Conservation (phyloP, 2,797 vertebrate species). For the Gila robusta region DNA sequence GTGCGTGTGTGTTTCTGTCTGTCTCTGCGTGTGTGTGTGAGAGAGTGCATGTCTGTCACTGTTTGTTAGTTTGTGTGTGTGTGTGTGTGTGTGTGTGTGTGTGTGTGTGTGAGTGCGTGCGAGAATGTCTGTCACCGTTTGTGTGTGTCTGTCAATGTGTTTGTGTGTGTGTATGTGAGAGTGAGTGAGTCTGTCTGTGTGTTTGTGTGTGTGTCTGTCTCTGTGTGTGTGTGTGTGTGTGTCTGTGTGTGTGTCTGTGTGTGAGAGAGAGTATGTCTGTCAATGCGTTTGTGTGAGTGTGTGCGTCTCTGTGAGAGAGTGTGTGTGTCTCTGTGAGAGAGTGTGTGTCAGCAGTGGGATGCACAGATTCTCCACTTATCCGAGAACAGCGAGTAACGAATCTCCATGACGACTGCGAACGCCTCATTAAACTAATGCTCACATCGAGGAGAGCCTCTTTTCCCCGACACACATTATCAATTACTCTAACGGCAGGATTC, state of each 20-base stretch:
- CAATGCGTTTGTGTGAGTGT: not conserved
- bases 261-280: too few relatives aligned
- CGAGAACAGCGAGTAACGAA: constrained; percentile 9
- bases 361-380: constrained; percentile 16
- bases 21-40: accelerated
- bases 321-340: not conserved
- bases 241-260: too few relatives aligned
- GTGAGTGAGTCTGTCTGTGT: too few relatives aligned
- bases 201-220: too few relatives aligned
- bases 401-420: constrained; percentile 59
- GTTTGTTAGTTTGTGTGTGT: not conserved
- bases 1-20: not conserved
- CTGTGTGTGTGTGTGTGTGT: too few relatives aligned
- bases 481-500: constrained; percentile 35
- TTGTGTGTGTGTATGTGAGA: not conserved
- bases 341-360: constrained; percentile 33
- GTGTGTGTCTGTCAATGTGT: not conserved
- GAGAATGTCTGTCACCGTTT: not conserved
- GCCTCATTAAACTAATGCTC: constrained; percentile 59
- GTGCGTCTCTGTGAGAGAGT: not conserved
- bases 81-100: not conserved
- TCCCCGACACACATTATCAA: constrained; percentile 54
- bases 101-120: not conserved
- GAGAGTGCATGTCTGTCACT: not conserved
- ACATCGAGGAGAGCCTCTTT: constrained; percentile 34